Conservation (phyloP, 1,140 invertebrate genomes). For the Drosophila yakuba region DNA sequence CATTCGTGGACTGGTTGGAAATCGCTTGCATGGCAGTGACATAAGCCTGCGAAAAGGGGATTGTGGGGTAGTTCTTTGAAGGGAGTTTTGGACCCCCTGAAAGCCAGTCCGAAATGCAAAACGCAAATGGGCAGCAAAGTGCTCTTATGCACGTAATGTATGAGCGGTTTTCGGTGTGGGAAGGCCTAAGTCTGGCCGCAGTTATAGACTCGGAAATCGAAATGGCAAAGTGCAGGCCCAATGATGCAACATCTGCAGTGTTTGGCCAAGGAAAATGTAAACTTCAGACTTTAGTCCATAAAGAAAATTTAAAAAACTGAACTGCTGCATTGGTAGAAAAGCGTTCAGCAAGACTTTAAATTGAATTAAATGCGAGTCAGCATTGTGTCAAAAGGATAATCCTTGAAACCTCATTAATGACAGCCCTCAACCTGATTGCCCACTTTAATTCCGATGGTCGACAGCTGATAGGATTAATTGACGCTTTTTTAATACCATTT, state of each 20-base stretch:
- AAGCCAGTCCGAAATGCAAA: constrained; percentile 45
- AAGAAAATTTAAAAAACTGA: not conserved
- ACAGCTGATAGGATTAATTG: constrained; percentile 35
- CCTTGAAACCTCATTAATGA: constrained; percentile 18
- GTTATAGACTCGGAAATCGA: constrained; percentile 37
- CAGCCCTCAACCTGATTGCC: constrained; percentile 19
- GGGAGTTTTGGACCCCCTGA: not conserved
- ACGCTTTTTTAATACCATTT: constrained; percentile 27
- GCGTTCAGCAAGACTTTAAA: not conserved
- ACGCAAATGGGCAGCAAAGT: constrained; percentile 69
- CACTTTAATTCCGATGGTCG: constrained; percentile 27
- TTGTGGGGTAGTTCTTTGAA: too few relatives aligned
- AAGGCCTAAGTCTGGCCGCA: constrained; percentile 17
- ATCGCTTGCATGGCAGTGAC: constrained; percentile 50
- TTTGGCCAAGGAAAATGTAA: constrained; percentile 17
- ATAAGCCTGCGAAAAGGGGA: constrained; percentile 28
- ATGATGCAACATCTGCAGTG: constrained; percentile 46
- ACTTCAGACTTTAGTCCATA: not conserved
- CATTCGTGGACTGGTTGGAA: constrained; percentile 14
- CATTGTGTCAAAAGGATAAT: constrained; percentile 13
- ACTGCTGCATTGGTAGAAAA: not conserved
- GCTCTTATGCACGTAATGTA: constrained; percentile 65
- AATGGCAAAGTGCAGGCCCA: constrained; percentile 46
- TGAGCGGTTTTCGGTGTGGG: constrained; percentile 35
- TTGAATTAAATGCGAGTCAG: not conserved